Base-by-base conservation (phyloP, 2,113 vertebrate genomes). In the Epinephelus cyanopodus region DNA sequence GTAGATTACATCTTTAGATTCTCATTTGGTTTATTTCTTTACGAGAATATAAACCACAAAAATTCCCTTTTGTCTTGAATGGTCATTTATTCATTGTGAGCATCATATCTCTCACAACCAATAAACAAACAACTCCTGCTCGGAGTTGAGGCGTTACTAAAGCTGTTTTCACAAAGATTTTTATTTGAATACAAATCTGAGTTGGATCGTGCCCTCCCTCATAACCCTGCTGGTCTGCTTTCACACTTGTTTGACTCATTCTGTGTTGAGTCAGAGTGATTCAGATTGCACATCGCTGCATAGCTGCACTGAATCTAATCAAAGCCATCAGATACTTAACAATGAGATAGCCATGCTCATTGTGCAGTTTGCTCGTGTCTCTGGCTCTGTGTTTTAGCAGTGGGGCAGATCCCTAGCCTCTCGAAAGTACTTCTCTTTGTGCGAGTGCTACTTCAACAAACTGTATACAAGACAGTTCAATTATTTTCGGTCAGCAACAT, bases 181-280 rank as follows among this genome's bases (percentile, higher is more conserved):
- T 66, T 29, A 29, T 21, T 82, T 17, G 27, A 33, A 63, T 62
- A 57, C 3, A 21, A 33, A n/a, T 77, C 19, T 68, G 56, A 68
- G 47, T 39, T 50, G 5, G 21, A 58, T 21, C 17, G 0, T 15
- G 37, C 21, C 5, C 5, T 23, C 52, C n/a, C 18, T 64, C 13
- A 42, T 33, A 50, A 65, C 21, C 58, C 60, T 29, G 27, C 52
- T 56, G 67, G 11, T 66, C 18, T 53, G 45, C 71, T 83, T 71
- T 71, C 66, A 54, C 27, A 74, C 67, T 77, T 29, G 23, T 85
- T 77, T 77, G 62, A 74, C 67, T 83, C 75, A 79, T 33, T 73
- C 45, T 64, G 33, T 45, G 58, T 77, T 80, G 45, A 83, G 39
- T 86, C 69, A 62, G 64, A 84, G 56, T 83, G 62, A 85, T 72